phyloP scores from a whole-genome alignment of 2,797 vertebrate species.

The Anniella stebbinsi region DNA sequence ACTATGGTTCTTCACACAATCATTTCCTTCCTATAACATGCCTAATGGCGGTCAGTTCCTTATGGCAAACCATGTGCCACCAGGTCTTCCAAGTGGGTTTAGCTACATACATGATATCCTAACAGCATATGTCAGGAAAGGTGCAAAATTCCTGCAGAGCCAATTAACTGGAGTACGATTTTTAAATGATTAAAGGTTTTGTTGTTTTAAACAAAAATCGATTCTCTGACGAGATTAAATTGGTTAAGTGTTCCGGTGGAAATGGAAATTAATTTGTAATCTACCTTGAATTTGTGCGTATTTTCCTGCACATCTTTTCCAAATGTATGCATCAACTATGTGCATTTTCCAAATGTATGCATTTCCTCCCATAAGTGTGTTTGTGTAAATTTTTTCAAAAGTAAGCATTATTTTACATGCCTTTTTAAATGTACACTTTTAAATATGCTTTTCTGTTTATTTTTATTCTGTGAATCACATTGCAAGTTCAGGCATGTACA shows the following conservation, averaged over 20 bases:
- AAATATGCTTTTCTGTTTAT: too few species aligned
- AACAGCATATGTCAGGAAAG: neutral
- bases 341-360: too few species aligned
- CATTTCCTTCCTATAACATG: neutral
- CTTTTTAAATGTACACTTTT: too few species aligned
- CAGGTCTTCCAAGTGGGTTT: neutral
- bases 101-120: neutral
- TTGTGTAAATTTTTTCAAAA: too few species aligned
- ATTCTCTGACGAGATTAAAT: neutral
- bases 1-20: neutral
- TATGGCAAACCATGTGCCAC: too few species aligned
- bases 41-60: neutral
- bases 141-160: neutral
- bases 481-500: too few species aligned
- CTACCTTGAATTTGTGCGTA: neutral
- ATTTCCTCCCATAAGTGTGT: too few species aligned
- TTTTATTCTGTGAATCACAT: too few species aligned
- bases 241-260: neutral
- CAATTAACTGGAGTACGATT: neutral
- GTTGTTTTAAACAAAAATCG: neutral
- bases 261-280: neutral
- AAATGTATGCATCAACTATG: too few species aligned
- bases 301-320: too few species aligned
- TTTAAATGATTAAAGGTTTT: neutral
- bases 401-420: too few species aligned